Base-by-base conservation (phyloP, 1,140 invertebrate species). In the Steinernema khuongi region DNA sequence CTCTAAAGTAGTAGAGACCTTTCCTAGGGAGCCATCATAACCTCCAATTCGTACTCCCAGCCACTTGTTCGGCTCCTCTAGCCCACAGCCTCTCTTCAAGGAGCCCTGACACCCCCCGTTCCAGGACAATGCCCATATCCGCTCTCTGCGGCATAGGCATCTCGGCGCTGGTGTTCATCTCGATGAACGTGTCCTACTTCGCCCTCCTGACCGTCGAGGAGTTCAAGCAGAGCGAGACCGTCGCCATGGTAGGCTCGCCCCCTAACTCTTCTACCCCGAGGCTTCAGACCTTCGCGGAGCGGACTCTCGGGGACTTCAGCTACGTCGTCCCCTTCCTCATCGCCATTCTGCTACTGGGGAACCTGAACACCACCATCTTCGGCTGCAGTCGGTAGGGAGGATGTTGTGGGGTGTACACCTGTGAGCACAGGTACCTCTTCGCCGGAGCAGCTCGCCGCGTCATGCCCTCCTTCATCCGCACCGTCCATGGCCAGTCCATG, bases 281-380 rank as follows among this genome's bases (percentile, higher is more conserved):
- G 18, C 1, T 31, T 18, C 22, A 72, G 74, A 29, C n/a, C 4
- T 81, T 81, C 60, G 79, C 78, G 11, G 67, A 79, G 18, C 29
- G 75, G 31, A 76, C 79, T 0, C 60, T 83, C 19, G 81, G 80
- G 14, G 31, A 71, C 17, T 79, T 83, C 60, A 68, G 72, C 22
- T 79, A 80, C 36, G 74, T 75, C 1, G 74, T 83, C 4, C 81
- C 81, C 7, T 83, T 83, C 76, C 67, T 83, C 30, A 80, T 83
- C n/a, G 74, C 75, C 1, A 36, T 83, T 41, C 36, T 83, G 19
- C 36, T 83, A 26, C 70, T 81, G 17, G 81, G 81, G 33, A 83
- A 77, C 71, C 68, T 83, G 60, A 83, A 83, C 68, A 74, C 77
- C 0, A 79, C 78, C 14, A 83, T 83, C 68, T 83, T 83, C 50